A percentile compares a stretch with the other conserved stretches of the same genome.
phyloP scores from a whole-genome alignment of 1,140 invertebrate genomes.

The Listronotus bonariensis region DNA sequence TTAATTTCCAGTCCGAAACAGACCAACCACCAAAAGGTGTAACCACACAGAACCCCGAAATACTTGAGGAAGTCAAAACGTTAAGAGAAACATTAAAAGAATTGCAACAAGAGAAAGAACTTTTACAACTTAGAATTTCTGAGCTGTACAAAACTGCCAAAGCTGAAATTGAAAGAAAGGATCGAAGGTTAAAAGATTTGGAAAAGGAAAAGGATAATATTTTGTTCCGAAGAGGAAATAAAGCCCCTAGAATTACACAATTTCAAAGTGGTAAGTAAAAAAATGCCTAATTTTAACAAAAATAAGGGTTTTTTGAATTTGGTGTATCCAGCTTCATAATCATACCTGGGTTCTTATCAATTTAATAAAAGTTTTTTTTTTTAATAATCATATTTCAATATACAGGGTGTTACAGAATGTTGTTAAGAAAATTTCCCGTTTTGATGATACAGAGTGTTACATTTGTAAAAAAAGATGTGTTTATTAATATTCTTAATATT shows the following conservation, averaged over 20 bases:
- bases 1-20: slow-evolving; percentile 3
- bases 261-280: not conserved
- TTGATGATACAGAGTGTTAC: too few relatives aligned
- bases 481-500: too few relatives aligned
- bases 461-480: too few relatives aligned
- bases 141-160: slow-evolving; percentile 58
- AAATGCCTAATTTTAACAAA: too few relatives aligned
- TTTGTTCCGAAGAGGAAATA: slow-evolving; percentile 11
- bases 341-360: too few relatives aligned
- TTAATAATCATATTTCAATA: too few relatives aligned
- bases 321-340: too few relatives aligned
- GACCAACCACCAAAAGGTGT: slow-evolving; percentile 52
- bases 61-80: slow-evolving; percentile 28
- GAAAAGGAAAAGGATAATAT: slow-evolving; percentile 41
- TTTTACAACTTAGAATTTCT: slow-evolving; percentile 55
- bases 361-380: too few relatives aligned
- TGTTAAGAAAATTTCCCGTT: too few relatives aligned
- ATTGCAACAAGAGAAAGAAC: slow-evolving; percentile 45
- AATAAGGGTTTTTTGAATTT: too few relatives aligned
- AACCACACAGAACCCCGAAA: slow-evolving; percentile 18
- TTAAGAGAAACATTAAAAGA: slow-evolving; percentile 20
- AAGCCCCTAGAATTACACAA: not conserved
- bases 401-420: too few relatives aligned
- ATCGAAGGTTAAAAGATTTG: slow-evolving; percentile 55
- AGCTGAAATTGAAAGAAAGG: slow-evolving; percentile 58